phyloP scores from a whole-genome alignment of 2,113 vertebrate genomes.

The Mystacornis crossleyi region DNA sequence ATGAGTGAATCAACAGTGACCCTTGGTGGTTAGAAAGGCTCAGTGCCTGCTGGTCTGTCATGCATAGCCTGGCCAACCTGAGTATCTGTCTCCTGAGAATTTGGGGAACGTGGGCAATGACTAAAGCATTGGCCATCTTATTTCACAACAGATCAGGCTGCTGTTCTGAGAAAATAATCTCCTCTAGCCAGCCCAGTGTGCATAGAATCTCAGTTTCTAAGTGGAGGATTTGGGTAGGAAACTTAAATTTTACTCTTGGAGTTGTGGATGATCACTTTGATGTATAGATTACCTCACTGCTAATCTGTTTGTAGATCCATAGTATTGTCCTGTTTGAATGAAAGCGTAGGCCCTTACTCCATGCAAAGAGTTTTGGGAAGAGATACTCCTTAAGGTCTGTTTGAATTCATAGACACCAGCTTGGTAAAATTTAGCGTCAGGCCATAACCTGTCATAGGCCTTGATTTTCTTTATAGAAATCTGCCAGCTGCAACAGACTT shows the following conservation, averaged over 20 bases:
- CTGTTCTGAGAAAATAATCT: neutral
- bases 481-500: neutral
- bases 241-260: neutral
- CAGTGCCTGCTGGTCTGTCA: neutral
- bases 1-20: slow-evolving; percentile 63
- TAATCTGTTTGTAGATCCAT: neutral
- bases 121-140: neutral
- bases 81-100: neutral
- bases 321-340: neutral
- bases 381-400: neutral
- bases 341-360: neutral
- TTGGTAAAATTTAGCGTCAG: neutral
- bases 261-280: neutral
- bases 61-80: neutral
- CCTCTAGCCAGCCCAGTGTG: neutral
- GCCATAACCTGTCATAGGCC: neutral
- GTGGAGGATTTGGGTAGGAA: neutral
- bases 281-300: neutral
- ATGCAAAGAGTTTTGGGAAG: neutral
- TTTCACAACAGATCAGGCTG: neutral
- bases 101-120: neutral
- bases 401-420: neutral
- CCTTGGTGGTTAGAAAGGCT: slow-evolving; percentile 45
- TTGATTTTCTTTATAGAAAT: neutral
- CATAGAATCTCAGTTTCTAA: neutral